Percentiles rank a stretch among this genome's conserved stretches.
These are phyloP conservation scores for Heterodera filipjevi DNA, from an alignment of 2,888 invertebrate species.

Conservation along the genomic window DNA sequence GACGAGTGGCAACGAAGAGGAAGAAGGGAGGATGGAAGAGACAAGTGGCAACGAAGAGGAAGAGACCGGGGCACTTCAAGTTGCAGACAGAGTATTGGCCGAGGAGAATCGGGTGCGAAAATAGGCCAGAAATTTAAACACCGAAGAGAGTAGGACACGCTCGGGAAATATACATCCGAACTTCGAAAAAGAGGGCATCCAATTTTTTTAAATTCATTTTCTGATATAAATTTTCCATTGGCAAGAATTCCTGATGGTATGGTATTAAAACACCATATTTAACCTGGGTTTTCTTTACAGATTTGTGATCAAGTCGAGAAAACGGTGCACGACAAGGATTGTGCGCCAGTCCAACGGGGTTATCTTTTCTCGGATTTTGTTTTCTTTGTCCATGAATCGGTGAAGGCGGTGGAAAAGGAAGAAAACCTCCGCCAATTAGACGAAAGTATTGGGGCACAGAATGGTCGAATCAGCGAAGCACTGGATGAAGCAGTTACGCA, in stretches of 20 bases:
- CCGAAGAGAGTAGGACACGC: too few species aligned
- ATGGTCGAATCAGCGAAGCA: constrained; percentile 25
- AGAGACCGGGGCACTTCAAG: background rate
- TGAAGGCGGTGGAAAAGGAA: background rate
- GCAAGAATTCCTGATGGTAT: too few species aligned
- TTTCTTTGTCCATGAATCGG: constrained; percentile 32
- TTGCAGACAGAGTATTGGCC: background rate
- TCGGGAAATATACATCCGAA: too few species aligned
- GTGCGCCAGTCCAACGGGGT: constrained; percentile 21
- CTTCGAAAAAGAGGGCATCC: too few species aligned
- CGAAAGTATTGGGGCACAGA: constrained; percentile 32
- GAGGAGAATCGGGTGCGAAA: background rate
- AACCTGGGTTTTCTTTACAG: background rate
- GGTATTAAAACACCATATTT: too few species aligned
- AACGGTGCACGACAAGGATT: constrained; percentile 21
- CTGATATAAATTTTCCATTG: too few species aligned
- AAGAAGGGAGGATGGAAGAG: constrained; percentile 21
- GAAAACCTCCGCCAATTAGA: background rate
- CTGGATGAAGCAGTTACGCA: constrained; percentile 34
- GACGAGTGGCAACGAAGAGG: too few species aligned
- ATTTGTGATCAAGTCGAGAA: constrained; percentile 10
- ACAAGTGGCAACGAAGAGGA: constrained; percentile 1
- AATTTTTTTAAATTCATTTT: too few species aligned
- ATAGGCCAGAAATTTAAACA: too few species aligned
- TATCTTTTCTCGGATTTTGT: constrained; percentile 35